phyloP scores from a whole-genome alignment of 2,797 vertebrate species.

The Parotocinclus haroldoi region DNA sequence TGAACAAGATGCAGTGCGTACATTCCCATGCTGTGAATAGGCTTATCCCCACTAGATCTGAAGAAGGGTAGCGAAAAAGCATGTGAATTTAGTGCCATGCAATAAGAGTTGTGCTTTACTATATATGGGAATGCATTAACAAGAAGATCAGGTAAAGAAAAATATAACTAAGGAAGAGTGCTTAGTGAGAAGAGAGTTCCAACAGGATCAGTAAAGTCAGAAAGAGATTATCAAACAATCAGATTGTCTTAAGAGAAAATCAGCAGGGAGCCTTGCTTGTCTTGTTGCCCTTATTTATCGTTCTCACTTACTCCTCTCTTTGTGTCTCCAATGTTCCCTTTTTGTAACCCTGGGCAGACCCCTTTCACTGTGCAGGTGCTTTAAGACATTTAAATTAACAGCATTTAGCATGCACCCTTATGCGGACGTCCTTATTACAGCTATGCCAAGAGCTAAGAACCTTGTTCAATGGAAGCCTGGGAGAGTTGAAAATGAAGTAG shows the following conservation, averaged over 20 bases:
- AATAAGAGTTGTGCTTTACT: constrained; percentile 7
- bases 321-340: neutral
- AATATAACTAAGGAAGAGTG: constrained; percentile 10
- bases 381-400: no score
- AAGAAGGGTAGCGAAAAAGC: neutral
- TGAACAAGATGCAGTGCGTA: constrained; percentile 6
- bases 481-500: no score
- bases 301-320: constrained; percentile 3
- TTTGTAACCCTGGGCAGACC: neutral
- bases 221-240: constrained; percentile 34
- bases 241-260: constrained; percentile 21
- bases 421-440: no score
- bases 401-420: no score
- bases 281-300: neutral
- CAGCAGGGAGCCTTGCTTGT: neutral
- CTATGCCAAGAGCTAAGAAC: no score
- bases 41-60: neutral
- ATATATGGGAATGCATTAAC: constrained; percentile 15
- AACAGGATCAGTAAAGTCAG: constrained; percentile 23
- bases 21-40: constrained; percentile 34
- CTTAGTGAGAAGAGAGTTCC: constrained; percentile 13
- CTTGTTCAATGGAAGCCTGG: no score
- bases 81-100: neutral
- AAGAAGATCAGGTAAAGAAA: constrained; percentile 26
- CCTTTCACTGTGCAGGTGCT: neutral